Conservation (phyloP, 1,140 invertebrate species). For the Diprion similis region DNA sequence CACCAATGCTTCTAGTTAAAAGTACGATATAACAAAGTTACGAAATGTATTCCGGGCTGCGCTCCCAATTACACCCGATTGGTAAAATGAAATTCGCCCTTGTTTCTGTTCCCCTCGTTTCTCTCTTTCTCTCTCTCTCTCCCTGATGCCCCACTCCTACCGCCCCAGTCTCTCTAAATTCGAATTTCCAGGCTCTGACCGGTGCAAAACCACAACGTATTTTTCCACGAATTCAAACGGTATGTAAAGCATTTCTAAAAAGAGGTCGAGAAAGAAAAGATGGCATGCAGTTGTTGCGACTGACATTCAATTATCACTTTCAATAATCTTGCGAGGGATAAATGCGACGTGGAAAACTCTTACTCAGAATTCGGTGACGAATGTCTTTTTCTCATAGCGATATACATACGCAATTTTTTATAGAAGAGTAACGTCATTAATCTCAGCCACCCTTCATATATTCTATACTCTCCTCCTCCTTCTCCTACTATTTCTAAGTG, state of each 20-base stretch:
- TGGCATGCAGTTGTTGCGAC: too few species aligned
- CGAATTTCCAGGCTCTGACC: not conserved
- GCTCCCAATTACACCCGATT: conserved; percentile 7
- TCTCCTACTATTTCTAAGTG: too few species aligned
- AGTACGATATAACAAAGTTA: conserved; percentile 2
- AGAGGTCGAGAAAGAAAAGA: not conserved
- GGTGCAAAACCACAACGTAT: not conserved
- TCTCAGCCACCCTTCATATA: not conserved
- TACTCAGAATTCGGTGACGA: not conserved
- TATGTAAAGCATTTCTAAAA: too few species aligned
- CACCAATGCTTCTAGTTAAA: not conserved
- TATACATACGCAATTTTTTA: not conserved
- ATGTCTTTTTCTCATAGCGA: not conserved
- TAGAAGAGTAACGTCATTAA: not conserved
- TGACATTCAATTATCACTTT: not conserved
- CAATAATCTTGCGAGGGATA: not conserved
- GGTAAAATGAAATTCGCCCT: not conserved
- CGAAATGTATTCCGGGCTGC: conserved; percentile 1
- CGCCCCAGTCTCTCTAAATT: not conserved
- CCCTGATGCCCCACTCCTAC: too few species aligned
- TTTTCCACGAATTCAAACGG: too few species aligned
- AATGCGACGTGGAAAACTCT: not conserved
- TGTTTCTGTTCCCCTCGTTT: not conserved
- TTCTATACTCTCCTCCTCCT: not conserved
- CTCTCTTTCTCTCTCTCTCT: too few species aligned